phyloP scores from a whole-genome alignment of 2,113 vertebrate genomes.

The Laterallus jamaicensis region DNA sequence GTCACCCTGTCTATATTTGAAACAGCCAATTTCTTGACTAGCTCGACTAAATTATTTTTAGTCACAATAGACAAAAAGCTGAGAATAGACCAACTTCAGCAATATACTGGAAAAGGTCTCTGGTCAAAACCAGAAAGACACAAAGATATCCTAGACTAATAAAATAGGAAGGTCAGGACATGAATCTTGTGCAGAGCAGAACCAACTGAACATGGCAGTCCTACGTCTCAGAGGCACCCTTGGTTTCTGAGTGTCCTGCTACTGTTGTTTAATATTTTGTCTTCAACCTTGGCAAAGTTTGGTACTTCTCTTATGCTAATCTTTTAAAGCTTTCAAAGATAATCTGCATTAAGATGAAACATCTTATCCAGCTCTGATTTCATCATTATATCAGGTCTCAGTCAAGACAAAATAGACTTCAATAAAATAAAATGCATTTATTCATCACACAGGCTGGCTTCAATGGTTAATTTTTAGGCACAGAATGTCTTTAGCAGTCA shows the following conservation, averaged over 20 bases:
- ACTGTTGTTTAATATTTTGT: neutral
- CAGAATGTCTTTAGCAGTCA: neutral
- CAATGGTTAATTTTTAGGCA: neutral
- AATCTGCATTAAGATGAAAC: neutral
- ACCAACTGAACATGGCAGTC: neutral
- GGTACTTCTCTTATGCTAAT: neutral
- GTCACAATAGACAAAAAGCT: conserved; percentile 2
- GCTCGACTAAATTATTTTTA: conserved; percentile 49
- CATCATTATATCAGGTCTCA: neutral
- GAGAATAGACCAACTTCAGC: conserved; percentile 10
- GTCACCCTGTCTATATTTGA: conserved; percentile 22
- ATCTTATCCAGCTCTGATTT: neutral
- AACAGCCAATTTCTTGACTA: neutral
- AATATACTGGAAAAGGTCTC: neutral
- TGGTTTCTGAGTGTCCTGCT: neutral
- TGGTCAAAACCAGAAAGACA: neutral
- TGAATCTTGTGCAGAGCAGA: neutral
- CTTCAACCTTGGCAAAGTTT: neutral
- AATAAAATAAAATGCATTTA: neutral
- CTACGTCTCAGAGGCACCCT: neutral
- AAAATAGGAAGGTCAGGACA: conserved; percentile 21
- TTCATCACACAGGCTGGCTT: neutral
- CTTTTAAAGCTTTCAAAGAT: neutral
- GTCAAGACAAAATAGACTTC: neutral
- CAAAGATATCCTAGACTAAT: neutral